Base-by-base conservation (phyloP, 2,888 invertebrate species). In the Ormyrus pomaceus region DNA sequence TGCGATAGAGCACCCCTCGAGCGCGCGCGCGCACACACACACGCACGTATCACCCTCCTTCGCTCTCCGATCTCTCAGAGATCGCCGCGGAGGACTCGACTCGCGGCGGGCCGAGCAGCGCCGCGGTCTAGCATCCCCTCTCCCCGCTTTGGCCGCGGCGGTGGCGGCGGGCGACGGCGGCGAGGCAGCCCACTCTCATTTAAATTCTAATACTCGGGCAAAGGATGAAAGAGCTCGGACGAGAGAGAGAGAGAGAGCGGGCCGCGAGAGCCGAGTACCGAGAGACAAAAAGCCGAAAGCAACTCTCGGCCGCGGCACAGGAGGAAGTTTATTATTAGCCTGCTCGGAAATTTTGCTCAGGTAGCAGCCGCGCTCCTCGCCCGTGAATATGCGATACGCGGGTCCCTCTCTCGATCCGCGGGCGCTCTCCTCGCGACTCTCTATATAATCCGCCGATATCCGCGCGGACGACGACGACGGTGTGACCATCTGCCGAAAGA, bases 331-430 rank as follows among this genome's bases (percentile, higher is more conserved):
- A 88, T 88, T 88, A 88, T 87, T 88, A 87, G 87, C 82, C 83
- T 85, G 73, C 84, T 89, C 83, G 85, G 81, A 77, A 88, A 86
- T 86, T 71, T 86, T 82, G 79, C 84, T 88, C 88, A 88, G 88
- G 89, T 88, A 85, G 75, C 4, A 34, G 72, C 46, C 59, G 76
- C 79, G 13, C 13, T 13, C 13, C 80, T 75, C 81, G 83, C 79
- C 83, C 81, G 73, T 83, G 84, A 85, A 85, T 86, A 83, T 73
- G 82, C 83, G 74, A 79, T 70, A 64, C 7, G 19, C 7, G 19
- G 19, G 1, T 19, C 19, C 1, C 19, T 19, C 19, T 19, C 19
- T 19, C 19, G 51, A 59, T n/a, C 50, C 8, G 48, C 65, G 48
- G 64, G 72, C 10, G 50, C 45, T 53, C 55, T 51, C 50, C n/a